phyloP scores from a whole-genome alignment of 2,113 vertebrate genomes.

The Sprattus sprattus region DNA sequence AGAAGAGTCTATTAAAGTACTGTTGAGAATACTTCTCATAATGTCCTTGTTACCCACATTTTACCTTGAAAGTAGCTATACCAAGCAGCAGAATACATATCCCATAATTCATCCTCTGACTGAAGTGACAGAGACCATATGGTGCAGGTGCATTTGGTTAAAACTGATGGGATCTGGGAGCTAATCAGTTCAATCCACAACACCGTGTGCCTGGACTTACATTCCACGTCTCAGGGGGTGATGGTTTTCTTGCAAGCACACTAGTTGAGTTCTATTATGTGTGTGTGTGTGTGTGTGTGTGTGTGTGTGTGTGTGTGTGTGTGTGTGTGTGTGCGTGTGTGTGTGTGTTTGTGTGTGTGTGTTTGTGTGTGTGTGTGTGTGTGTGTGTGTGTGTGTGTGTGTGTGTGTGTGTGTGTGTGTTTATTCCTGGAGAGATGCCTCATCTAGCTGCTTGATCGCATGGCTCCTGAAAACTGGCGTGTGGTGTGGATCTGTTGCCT shows the following conservation, averaged over 20 bases:
- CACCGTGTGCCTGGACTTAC: not conserved
- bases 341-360: not conserved
- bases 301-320: not conserved
- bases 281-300: not conserved
- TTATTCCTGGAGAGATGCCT: constrained; percentile 6
- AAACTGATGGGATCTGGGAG: not conserved
- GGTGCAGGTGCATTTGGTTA: not conserved
- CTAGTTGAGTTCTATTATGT: not conserved
- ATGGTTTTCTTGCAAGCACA: not conserved
- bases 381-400: not conserved
- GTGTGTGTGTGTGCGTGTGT: not conserved
- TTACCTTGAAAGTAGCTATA: not conserved
- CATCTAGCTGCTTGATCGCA: not conserved
- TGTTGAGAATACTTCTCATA: not conserved
- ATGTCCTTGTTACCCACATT: not conserved
- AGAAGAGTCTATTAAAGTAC: not conserved
- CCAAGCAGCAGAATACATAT: not conserved
- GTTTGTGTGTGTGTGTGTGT: constrained; percentile 5
- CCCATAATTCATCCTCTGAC: not conserved
- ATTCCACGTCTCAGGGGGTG: not conserved
- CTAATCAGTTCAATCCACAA: not conserved
- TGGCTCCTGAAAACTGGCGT: not conserved
- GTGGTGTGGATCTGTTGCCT: constrained; percentile 4
- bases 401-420: not conserved
- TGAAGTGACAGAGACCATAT: not conserved